Conservation (phyloP, 2,113 vertebrate genomes). For the Oxygymnocypris stewartii region DNA sequence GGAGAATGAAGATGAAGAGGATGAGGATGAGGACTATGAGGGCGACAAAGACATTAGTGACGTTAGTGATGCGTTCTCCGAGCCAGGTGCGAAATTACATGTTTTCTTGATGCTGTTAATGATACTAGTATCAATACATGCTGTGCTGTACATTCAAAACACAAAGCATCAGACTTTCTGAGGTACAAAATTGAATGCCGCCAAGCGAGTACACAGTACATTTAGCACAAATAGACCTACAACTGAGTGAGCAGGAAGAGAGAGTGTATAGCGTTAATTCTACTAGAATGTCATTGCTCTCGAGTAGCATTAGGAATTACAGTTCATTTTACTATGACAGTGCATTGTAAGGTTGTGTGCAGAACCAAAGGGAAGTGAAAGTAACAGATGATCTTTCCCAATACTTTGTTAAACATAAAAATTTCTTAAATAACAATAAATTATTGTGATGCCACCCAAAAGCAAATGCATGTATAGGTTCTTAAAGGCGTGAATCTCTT, state of each 20-base stretch:
- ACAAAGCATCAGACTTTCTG: background rate
- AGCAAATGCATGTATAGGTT: background rate
- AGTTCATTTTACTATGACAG: background rate
- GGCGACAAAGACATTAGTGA: slow-evolving; percentile 87
- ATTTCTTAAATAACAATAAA: background rate
- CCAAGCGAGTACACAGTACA: background rate
- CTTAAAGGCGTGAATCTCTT: background rate
- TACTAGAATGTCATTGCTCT: background rate
- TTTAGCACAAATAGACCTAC: background rate
- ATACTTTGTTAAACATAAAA: background rate
- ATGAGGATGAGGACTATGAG: slow-evolving; percentile 86
- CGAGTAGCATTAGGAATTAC: background rate
- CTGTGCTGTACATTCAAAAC: background rate
- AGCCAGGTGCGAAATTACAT: slow-evolving; percentile 81
- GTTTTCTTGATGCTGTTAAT: background rate
- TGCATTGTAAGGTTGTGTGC: background rate
- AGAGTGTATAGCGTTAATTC: background rate
- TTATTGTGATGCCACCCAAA: background rate
- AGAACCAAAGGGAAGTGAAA: background rate
- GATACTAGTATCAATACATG: background rate
- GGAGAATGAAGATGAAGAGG: slow-evolving; percentile 85
- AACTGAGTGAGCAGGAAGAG: background rate
- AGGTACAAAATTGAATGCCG: background rate
- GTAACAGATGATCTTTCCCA: background rate
- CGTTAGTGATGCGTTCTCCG: slow-evolving; percentile 97